These are phyloP conservation scores for Sussaba pulchella DNA, from an alignment of 2,888 invertebrate genomes.

Conservation along the genomic window DNA sequence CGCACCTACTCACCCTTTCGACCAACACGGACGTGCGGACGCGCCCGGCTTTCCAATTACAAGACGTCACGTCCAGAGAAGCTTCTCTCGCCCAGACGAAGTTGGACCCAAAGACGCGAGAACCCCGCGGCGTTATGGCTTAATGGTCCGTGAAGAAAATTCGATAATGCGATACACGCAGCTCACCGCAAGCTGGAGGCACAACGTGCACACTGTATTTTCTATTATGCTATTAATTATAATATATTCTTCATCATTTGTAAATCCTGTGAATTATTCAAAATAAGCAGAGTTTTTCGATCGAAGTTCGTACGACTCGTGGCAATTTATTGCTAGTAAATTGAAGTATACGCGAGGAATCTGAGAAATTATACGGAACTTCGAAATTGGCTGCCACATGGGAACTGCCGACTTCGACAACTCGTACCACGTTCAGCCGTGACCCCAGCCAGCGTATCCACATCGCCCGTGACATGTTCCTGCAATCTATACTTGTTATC, in stretches of 20 bases:
- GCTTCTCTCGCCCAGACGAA: constrained; percentile 18
- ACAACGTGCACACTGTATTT: neutral
- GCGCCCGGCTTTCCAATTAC: constrained; percentile 62
- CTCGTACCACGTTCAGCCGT: too few relatives aligned
- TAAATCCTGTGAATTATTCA: neutral
- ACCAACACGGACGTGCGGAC: constrained; percentile 59
- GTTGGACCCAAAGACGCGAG: constrained; percentile 41
- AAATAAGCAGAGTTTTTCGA: neutral
- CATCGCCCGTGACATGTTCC: neutral
- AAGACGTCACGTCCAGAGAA: constrained; percentile 65
- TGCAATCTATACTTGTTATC: neutral
- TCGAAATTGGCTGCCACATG: too few relatives aligned
- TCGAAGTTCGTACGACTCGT: neutral
- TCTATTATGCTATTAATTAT: neutral
- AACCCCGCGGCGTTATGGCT: constrained; percentile 58
- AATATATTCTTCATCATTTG: neutral
- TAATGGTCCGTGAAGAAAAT: constrained; percentile 64
- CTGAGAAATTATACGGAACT: too few relatives aligned
- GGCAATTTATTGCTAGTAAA: too few relatives aligned
- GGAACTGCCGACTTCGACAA: too few relatives aligned
- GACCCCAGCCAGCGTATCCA: too few relatives aligned
- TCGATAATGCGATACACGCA: constrained; percentile 46
- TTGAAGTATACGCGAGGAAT: too few relatives aligned
- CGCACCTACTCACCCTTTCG: constrained; percentile 53
- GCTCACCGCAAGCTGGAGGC: neutral